Conservation (phyloP, 2,797 vertebrate species). For the Macrochelys suwanniensis region DNA sequence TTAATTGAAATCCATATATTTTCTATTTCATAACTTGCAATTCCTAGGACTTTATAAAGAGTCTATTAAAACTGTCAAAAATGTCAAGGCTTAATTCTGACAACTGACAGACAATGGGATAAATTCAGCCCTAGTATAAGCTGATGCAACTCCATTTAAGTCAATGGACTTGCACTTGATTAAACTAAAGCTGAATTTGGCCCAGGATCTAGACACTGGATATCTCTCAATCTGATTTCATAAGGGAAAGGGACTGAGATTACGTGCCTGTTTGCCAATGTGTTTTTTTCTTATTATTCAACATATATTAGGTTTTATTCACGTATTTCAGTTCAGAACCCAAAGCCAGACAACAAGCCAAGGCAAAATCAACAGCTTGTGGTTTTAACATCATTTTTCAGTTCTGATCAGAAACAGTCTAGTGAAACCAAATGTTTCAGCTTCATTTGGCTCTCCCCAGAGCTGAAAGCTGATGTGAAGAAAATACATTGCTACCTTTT, state of each 20-base stretch:
- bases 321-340: background rate
- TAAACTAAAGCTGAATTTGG: background rate
- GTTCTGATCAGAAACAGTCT: background rate
- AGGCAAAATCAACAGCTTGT: background rate
- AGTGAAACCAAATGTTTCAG: background rate
- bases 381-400: background rate
- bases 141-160: background rate
- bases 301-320: background rate
- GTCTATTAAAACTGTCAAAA: background rate
- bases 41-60: background rate
- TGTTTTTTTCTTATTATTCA: background rate
- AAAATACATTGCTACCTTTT: background rate
- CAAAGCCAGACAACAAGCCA: background rate
- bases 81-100: background rate
- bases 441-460: background rate
- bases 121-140: background rate
- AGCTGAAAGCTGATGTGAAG: background rate
- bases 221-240: background rate
- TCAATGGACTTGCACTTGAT: background rate
- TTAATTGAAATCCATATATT: background rate
- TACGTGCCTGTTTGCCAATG: background rate
- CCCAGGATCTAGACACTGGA: background rate
- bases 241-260: background rate
- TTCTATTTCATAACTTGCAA: background rate
- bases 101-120: background rate